phyloP scores from a whole-genome alignment of 2,113 vertebrate species.

The Leuciscus idus region DNA sequence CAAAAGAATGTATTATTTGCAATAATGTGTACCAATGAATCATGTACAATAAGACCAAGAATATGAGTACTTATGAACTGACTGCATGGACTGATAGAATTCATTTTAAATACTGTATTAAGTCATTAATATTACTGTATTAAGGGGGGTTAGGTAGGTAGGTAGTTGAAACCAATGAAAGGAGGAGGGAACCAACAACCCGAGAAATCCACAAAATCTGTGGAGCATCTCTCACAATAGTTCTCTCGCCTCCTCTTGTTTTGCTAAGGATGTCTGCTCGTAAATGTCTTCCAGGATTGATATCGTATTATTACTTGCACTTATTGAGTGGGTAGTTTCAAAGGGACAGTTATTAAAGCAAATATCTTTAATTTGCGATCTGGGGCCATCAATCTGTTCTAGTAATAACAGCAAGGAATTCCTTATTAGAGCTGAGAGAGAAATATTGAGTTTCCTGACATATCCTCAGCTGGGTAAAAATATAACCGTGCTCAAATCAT shows the following conservation, averaged over 20 bases:
- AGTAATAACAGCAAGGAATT: slow-evolving; percentile 63
- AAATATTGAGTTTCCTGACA: slow-evolving; percentile 55
- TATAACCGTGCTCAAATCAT: slow-evolving; percentile 57
- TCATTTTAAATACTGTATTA: slow-evolving; percentile 71
- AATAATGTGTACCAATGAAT: neutral
- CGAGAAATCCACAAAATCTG: neutral
- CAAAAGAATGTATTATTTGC: neutral
- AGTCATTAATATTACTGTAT: slow-evolving; percentile 40
- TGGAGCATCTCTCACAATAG: slow-evolving; percentile 11
- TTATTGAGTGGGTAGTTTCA: slow-evolving; percentile 61
- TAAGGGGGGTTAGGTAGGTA: no score
- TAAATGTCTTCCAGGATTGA: slow-evolving; percentile 72
- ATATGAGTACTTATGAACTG: no score
- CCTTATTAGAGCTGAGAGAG: slow-evolving; percentile 59
- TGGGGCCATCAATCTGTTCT: slow-evolving; percentile 59
- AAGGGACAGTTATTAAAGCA: slow-evolving; percentile 65
- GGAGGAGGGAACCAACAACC: slow-evolving; percentile 48
- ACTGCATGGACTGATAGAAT: slow-evolving; percentile 52
- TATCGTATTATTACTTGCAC: slow-evolving; percentile 59
- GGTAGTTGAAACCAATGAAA: slow-evolving; percentile 20
- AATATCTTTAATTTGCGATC: slow-evolving; percentile 67
- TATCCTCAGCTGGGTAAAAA: slow-evolving; percentile 59
- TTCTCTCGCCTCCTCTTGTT: slow-evolving; percentile 23
- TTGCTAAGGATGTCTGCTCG: slow-evolving; percentile 63
- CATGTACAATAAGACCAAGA: neutral